Base-by-base conservation (phyloP, 1,140 invertebrate genomes). In the Thalassaphorura encarpata region DNA sequence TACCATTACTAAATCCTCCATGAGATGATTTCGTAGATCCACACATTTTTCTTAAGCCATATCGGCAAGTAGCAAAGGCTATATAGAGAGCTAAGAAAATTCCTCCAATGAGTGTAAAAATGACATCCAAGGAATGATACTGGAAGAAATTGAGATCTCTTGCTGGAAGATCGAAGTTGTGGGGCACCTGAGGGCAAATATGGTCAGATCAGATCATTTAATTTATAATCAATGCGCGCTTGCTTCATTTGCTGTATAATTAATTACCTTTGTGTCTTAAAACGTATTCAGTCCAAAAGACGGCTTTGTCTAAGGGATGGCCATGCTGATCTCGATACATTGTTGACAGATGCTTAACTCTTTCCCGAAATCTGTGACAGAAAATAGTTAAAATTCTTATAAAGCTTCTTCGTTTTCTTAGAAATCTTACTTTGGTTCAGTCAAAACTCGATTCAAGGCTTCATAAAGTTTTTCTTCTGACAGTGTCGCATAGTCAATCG, bases 231-330 rank as follows among this genome's bases (percentile, higher is more conserved):
- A 36, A 36, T 36, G 8, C n/a, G 8, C 33, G n/a, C 33, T 36
- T 8, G 33, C 33, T 36, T 8, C 8, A 36, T 36, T 36, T 11
- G 33, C 11, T 26, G 28, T 11, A 13, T 4, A 26, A 18, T 26
- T 24, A 47, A 8, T 6, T 8, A 47, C 69, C 67, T 36, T 1
- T 51, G 52, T 73, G 66, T 39, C 67, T 56, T 53, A 66, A 61
- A 16, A 79, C 71, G 57, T 81, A 81, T 62, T 81, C 78, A 0
- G 77, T 73, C 80, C 79, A 82, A 69, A 75, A 81, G 18, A 79
- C 67, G 0, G 79, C 77, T 0, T 71, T 76, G 8, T 80, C 76
- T 39, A 78, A 58, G 0, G 78, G 71, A 2, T 69, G 66, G 60
- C 74, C 63, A 0, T 78, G 77, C 33, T 76, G 69, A 63, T 81